Percentiles rank a stretch among this genome's conserved stretches.
Evolutionary conservation across 2,113 vertebrate genomes (phyloP).

Genomic region (Illadopsis cleaveri): DNA sequence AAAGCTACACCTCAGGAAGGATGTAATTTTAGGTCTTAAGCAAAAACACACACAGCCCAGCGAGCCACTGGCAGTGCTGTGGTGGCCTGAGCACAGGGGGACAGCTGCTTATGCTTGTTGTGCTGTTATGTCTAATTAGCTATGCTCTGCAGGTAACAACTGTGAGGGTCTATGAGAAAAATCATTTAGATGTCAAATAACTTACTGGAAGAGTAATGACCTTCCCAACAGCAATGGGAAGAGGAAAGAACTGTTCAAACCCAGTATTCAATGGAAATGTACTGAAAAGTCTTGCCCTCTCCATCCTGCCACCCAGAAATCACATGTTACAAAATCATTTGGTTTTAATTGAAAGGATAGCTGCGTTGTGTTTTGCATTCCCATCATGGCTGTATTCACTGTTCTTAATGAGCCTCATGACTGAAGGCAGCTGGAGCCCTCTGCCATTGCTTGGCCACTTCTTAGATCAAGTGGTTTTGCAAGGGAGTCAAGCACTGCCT

Average conservation of each 20-base stretch:
- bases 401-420: neutral
- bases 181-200: neutral
- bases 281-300: neutral
- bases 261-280: neutral
- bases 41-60: neutral
- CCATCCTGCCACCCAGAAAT: neutral
- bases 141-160: neutral
- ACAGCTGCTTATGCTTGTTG: neutral
- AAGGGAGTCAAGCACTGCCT: neutral
- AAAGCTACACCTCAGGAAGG: neutral
- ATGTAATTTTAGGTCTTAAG: neutral
- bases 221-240: neutral
- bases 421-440: neutral
- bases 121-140: neutral
- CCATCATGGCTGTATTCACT: neutral
- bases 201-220: neutral
- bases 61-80: neutral
- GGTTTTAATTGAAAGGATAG: neutral
- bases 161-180: neutral
- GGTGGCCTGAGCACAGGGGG: neutral
- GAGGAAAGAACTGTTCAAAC: neutral
- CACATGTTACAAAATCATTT: neutral
- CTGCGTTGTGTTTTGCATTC: neutral
- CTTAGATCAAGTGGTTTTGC: neutral
- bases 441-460: neutral